Conservation (phyloP, 2,113 vertebrate genomes). For the Megaleporinus macrocephalus region DNA sequence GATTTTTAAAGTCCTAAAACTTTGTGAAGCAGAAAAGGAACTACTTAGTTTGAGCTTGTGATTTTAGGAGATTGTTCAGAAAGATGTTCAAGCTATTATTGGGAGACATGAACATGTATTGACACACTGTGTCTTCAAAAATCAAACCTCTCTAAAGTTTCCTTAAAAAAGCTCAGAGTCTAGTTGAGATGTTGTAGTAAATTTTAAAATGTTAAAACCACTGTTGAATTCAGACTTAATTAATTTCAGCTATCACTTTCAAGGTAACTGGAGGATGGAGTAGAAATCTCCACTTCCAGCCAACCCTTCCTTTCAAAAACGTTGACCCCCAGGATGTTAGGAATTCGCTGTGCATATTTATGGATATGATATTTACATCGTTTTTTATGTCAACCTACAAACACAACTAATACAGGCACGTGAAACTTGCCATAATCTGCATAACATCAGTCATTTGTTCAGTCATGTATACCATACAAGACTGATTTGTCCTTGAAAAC, state of each 20-base stretch:
- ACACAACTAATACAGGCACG: neutral
- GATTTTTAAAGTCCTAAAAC: neutral
- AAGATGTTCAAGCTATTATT: neutral
- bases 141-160: neutral
- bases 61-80: neutral
- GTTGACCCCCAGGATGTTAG: neutral
- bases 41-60: neutral
- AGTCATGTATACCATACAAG: neutral
- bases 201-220: too few relatives aligned
- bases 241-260: neutral
- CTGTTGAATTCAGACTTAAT: too few relatives aligned
- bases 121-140: neutral
- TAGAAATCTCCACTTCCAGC: neutral
- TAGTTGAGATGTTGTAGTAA: neutral
- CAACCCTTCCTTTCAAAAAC: neutral
- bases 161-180: neutral
- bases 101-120: constrained; percentile 6
- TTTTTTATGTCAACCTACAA: constrained; percentile 26
- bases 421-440: neutral
- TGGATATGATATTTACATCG: neutral
- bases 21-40: neutral
- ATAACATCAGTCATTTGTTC: constrained; percentile 3
- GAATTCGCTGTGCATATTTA: constrained; percentile 3
- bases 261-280: neutral
- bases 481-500: neutral